phyloP scores from a whole-genome alignment of 2,113 vertebrate genomes.

The Athene noctua region DNA sequence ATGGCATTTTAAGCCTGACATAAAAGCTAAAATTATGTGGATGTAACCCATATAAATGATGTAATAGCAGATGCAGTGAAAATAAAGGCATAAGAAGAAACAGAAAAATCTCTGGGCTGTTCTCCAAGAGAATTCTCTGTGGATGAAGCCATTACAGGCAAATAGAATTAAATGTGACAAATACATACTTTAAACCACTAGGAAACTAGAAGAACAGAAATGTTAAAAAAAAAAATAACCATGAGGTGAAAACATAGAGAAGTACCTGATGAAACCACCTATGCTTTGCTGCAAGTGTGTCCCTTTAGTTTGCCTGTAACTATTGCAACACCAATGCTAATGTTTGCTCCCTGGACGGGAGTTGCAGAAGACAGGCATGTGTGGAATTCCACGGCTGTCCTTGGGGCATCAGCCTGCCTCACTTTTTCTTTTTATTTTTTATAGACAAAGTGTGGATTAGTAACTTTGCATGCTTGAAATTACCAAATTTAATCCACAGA shows the following conservation, averaged over 20 bases:
- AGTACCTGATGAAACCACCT: not conserved
- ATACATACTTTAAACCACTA: not conserved
- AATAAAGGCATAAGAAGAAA: conserved; percentile 33
- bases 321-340: not conserved
- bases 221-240: not conserved
- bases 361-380: not conserved
- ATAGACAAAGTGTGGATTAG: conserved; percentile 28
- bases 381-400: not conserved
- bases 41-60: conserved; percentile 11
- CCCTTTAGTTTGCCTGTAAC: not conserved
- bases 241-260: not conserved
- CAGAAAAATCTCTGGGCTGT: conserved; percentile 22
- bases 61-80: conserved; percentile 10
- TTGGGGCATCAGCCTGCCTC: not conserved
- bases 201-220: not conserved
- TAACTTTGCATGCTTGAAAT: conserved; percentile 15
- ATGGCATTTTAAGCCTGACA: not conserved
- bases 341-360: not conserved
- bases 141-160: conserved; percentile 1
- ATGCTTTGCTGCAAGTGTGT: not conserved
- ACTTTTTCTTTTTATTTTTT: not conserved
- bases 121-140: conserved; percentile 17
- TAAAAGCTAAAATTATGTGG: conserved; percentile 9
- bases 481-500: conserved; percentile 16
- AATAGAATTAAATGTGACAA: conserved; percentile 31